phyloP scores from a whole-genome alignment of 2,888 invertebrate genomes.

The Lucinisca nassula region DNA sequence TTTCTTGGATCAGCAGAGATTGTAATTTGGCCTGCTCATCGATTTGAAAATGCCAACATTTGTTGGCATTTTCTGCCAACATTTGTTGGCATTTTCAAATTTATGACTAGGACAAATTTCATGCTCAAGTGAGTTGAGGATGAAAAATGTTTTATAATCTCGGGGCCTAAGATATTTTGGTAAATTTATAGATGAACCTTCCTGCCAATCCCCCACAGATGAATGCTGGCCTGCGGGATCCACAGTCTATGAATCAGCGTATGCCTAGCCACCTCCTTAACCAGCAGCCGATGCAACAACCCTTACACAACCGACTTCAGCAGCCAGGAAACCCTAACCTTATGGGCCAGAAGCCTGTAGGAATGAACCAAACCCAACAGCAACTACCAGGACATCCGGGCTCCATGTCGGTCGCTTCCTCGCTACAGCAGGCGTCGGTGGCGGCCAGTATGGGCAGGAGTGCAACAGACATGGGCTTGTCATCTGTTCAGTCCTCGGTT shows the following conservation, averaged over 20 bases:
- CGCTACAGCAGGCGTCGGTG: conserved; percentile 51
- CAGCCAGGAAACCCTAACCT: conserved; percentile 50
- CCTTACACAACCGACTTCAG: conserved; percentile 53
- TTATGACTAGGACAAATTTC: no score
- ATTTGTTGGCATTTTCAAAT: no score
- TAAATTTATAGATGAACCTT: conserved; percentile 66
- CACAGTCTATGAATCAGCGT: conserved; percentile 42
- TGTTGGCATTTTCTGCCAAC: no score
- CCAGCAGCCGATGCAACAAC: conserved; percentile 47
- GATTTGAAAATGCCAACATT: no score
- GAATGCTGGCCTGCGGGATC: conserved; percentile 54
- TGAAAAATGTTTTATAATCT: no score
- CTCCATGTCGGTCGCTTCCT: conserved; percentile 35
- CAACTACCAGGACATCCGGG: conserved; percentile 24
- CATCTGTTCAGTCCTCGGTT: conserved; percentile 43
- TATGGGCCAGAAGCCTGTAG: conserved; percentile 53
- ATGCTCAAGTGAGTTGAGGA: no score
- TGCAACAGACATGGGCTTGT: conserved; percentile 50
- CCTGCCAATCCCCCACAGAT: conserved; percentile 63
- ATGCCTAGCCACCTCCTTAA: conserved; percentile 61
- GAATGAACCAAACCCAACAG: conserved; percentile 57
- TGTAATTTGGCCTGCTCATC: no score
- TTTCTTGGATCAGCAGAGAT: no score
- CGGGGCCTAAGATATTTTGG: no score
- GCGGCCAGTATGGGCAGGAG: conserved; percentile 47